Evolutionary conservation across 2,113 vertebrate species (phyloP).

Genomic region (Alethe diademata): DNA sequence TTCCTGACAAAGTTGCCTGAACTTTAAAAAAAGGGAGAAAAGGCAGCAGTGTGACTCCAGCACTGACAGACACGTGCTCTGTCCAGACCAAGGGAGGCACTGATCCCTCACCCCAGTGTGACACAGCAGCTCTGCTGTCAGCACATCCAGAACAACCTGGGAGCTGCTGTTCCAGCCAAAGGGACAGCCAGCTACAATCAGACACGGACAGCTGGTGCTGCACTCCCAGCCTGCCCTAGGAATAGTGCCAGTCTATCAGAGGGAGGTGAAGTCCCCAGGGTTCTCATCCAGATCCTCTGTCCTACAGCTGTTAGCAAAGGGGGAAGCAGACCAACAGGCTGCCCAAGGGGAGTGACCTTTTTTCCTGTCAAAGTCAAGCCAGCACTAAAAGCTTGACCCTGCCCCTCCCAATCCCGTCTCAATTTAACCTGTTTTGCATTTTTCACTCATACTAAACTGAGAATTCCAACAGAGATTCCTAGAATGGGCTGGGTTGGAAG

Average conservation of each 20-base stretch:
- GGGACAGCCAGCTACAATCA: background rate
- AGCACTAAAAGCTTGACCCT: background rate
- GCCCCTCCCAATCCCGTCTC: background rate
- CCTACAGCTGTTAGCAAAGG: background rate
- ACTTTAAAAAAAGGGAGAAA: background rate
- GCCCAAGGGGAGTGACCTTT: background rate
- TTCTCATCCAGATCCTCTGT: background rate
- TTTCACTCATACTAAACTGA: background rate
- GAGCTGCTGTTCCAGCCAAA: background rate
- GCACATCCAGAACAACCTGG: background rate
- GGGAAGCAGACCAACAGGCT: background rate
- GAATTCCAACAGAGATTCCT: background rate
- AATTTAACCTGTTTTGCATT: background rate
- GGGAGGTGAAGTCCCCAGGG: background rate
- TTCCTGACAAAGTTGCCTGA: background rate
- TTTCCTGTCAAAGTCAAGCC: background rate
- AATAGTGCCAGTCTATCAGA: background rate
- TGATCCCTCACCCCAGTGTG: background rate
- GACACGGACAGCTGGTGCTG: rapidly evolving
- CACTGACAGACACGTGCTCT: rapidly evolving
- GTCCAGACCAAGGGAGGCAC: background rate
- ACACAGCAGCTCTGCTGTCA: background rate
- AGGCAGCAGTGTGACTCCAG: background rate
- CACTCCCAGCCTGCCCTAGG: background rate
- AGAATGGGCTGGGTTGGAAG: background rate